Base-by-base conservation (phyloP, 2,888 invertebrate genomes). In the Agelastica alni region DNA sequence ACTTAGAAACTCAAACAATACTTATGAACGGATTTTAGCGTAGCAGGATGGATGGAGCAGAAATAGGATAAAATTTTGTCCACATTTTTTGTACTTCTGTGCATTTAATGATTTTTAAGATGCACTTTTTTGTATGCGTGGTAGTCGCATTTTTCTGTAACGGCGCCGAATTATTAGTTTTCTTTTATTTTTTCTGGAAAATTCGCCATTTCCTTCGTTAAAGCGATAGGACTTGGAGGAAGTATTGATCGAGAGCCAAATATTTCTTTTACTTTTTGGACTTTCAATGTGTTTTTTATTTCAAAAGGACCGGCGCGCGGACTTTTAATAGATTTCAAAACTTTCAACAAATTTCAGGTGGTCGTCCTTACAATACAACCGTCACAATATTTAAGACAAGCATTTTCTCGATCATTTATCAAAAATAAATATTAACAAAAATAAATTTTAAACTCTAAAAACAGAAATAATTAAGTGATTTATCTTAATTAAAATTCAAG, bases 21-120 rank as follows among this genome's bases (percentile, higher is more conserved):
- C 26, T 56, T 47, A 42, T 46, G 43, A 53, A 43, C 28, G 42
- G 51, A 51, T 53, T 54, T 53, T 41, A 46, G 48, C 20, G 16
- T 22, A 39, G 48, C 14, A 28, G 32, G 13, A 2, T 17, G 20
- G 5, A 30, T 26, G n/a, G n/a, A n/a, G n/a, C n/a, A n/a, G n/a
- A n/a, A n/a, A n/a, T n/a, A n/a, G n/a, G n/a, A n/a, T n/a, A n/a
- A n/a, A n/a, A 26, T n/a, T 7, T 28, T 41, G 34, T 18, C 20
- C n/a, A n/a, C n/a, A n/a, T n/a, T 39, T 39, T 32, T 22, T 5
- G 18, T 31, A 20, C 43, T 36, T 43, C 31, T 44, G 20, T 30
- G 20, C 49, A 34, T 72, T 75, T 77, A 77, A 77, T 76, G 77
- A 77, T 77, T 77, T 77, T 77, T 71, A 76, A 77, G 76, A 76